Percentiles rank a stretch among this genome's conserved stretches.
Evolutionary conservation across 2,888 invertebrate genomes (phyloP).

Genomic region (Rhopalosiphum nymphaeae): DNA sequence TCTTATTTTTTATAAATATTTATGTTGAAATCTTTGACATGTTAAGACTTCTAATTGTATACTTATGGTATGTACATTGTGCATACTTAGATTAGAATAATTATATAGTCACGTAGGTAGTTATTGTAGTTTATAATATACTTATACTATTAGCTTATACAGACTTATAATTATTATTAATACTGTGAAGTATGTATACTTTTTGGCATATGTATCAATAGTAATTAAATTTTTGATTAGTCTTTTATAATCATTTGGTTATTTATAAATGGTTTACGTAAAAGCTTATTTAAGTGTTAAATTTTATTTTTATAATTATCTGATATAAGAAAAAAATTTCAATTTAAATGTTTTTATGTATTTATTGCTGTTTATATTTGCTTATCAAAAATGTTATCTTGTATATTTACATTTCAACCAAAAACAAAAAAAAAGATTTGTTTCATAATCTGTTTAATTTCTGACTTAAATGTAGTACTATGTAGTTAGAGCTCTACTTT

Average conservation of each 20-base stretch:
- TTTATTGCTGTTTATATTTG: not conserved
- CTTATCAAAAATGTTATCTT: not conserved
- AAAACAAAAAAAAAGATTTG: not conserved
- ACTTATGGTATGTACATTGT: not conserved
- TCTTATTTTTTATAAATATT: not conserved
- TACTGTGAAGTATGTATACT: too few relatives aligned
- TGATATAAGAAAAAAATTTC: too few relatives aligned
- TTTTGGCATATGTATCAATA: too few relatives aligned
- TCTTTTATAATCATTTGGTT: not conserved
- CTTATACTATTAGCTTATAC: not conserved
- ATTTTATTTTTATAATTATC: not conserved
- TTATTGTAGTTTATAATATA: not conserved
- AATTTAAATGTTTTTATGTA: not conserved
- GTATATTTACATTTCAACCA: not conserved
- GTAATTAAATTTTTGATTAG: not conserved
- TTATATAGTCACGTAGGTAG: not conserved
- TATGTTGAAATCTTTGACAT: not conserved
- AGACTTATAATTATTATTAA: too few relatives aligned
- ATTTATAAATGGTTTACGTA: not conserved
- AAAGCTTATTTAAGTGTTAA: not conserved
- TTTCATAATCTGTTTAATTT: not conserved
- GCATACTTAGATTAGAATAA: not conserved
- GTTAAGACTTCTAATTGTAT: not conserved
- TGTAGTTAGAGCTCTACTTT: not conserved
- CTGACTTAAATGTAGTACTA: not conserved